These are phyloP conservation scores for Bufo bufo DNA, from an alignment of 2,113 vertebrate genomes.

Conservation along the genomic window DNA sequence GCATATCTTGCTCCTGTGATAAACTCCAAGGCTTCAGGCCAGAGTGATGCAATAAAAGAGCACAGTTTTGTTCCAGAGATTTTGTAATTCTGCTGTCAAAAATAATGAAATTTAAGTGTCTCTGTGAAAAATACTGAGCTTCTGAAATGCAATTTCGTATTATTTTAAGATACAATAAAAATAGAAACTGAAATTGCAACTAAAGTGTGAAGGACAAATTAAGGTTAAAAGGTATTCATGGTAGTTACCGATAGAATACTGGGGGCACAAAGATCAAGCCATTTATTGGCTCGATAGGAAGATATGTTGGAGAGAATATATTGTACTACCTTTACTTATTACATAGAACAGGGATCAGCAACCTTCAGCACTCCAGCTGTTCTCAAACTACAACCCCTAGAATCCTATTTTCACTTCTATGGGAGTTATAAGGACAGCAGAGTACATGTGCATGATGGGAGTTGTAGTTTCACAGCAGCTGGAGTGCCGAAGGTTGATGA, in stretches of 20 bases:
- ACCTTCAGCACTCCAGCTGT: too few relatives aligned
- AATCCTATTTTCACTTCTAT: too few relatives aligned
- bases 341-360: too few relatives aligned
- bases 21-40: conserved; percentile 62
- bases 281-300: neutral
- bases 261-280: neutral
- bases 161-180: conserved; percentile 53
- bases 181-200: conserved; percentile 3
- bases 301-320: neutral
- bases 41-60: conserved; percentile 63
- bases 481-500: too few relatives aligned
- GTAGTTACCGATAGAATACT: neutral
- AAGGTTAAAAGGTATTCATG: conserved; percentile 14
- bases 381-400: too few relatives aligned
- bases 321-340: too few relatives aligned
- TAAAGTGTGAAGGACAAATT: conserved; percentile 34
- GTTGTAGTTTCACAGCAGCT: too few relatives aligned
- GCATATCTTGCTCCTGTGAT: conserved; percentile 61
- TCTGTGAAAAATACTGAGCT: conserved; percentile 41
- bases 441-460: too few relatives aligned
- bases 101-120: conserved; percentile 58
- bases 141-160: conserved; percentile 54
- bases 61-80: conserved; percentile 54
- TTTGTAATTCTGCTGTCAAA: conserved; percentile 56
- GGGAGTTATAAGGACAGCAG: too few relatives aligned